Percentiles rank a stretch among this genome's conserved stretches.
Evolutionary conservation across 2,797 vertebrate genomes (phyloP).

Genomic region (Threskiornis aethiopicus): DNA sequence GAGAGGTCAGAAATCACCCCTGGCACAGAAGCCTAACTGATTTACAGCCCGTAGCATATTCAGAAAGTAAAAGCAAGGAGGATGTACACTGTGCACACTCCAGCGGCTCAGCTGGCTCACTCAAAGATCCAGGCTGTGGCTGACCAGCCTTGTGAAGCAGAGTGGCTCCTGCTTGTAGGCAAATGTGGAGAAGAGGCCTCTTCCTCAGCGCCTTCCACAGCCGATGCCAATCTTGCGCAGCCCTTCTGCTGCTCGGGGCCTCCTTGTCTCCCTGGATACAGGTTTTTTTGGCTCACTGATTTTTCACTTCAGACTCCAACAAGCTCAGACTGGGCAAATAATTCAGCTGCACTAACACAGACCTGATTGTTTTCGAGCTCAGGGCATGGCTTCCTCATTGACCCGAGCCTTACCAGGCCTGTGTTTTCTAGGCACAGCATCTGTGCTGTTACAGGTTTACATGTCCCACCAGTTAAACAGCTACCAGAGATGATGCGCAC

Average conservation of each 20-base stretch:
- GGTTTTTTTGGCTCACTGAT: neutral
- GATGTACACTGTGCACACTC: neutral
- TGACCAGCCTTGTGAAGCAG: neutral
- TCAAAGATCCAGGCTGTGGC: neutral
- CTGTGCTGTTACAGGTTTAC: neutral
- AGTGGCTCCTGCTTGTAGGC: neutral
- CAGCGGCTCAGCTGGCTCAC: neutral
- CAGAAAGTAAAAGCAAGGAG: neutral
- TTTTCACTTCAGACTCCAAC: constrained; percentile 7
- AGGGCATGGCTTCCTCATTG: neutral
- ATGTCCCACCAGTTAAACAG: neutral
- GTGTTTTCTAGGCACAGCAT: rapidly evolving
- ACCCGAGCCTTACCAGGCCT: neutral
- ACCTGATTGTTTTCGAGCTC: neutral
- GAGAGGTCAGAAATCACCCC: neutral
- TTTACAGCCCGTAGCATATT: neutral
- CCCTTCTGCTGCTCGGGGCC: neutral
- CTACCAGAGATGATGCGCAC: neutral
- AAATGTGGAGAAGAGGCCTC: neutral
- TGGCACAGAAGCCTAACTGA: neutral
- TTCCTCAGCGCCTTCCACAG: neutral
- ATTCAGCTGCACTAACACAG: neutral
- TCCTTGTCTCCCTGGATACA: neutral
- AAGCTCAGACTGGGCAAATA: neutral
- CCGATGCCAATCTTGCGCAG: neutral